A percentile compares a stretch with the other conserved stretches of the same genome.
Conservation (phyloP, 2,797 vertebrate genomes). For the Oryzias dopingdopingensis region DNA sequence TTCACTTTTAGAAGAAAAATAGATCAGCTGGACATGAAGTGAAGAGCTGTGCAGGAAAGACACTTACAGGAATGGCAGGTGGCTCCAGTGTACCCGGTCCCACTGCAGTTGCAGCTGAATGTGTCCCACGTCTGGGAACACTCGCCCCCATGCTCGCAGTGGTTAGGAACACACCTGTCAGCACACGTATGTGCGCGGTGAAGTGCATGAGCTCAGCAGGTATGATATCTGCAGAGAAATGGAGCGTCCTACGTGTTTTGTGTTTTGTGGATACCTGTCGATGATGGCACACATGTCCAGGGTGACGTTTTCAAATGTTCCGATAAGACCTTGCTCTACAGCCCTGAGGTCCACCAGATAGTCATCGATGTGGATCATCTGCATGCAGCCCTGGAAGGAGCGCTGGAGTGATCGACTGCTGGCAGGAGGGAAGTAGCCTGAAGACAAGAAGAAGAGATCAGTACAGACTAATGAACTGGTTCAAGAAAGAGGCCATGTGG, state of each 20-base stretch:
- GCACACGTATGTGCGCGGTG: not conserved
- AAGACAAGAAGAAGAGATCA: not conserved
- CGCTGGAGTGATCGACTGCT: constrained; percentile 75
- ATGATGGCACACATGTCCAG: constrained; percentile 97
- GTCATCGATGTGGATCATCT: constrained; percentile 93
- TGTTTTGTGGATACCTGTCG: constrained; percentile 81
- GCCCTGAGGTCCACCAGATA: constrained; percentile 87
- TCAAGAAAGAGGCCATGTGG: no score
- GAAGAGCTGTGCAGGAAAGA: not conserved
- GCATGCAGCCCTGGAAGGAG: constrained; percentile 97
- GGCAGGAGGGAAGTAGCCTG: constrained; percentile 83
- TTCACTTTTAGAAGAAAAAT: no score
- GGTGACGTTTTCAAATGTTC: constrained; percentile 92
- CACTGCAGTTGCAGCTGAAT: constrained; percentile 91
- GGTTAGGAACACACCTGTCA: constrained; percentile 91
- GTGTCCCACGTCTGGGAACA: constrained; percentile 94
- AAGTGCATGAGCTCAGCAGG: not conserved
- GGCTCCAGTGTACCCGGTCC: constrained; percentile 91
- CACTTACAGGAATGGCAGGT: constrained; percentile 94
- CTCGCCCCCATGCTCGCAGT: constrained; percentile 90
- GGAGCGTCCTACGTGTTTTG: not conserved
- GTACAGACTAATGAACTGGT: not conserved
- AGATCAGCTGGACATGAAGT: no score
- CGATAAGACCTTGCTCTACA: constrained; percentile 86
- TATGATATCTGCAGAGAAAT: no score